Percentiles rank a stretch among this genome's conserved stretches.
These are phyloP conservation scores for Polydrusus tereticollis DNA, from an alignment of 2,888 invertebrate species.

Conservation along the genomic window DNA sequence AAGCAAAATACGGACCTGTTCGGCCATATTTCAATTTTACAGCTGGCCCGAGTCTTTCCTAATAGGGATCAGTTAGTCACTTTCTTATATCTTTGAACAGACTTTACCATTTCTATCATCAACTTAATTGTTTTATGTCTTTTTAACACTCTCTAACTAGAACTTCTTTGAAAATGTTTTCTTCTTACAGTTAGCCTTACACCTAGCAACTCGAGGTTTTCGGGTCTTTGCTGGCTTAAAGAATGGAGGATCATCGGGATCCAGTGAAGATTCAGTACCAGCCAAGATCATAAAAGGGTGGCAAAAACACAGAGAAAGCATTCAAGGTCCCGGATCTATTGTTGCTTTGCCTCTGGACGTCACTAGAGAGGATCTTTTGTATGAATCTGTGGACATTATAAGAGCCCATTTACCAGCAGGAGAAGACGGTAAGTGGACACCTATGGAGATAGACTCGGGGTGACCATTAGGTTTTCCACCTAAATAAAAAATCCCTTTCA, in stretches of 20 bases:
- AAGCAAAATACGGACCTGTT: too few species aligned
- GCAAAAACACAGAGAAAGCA: conserved; percentile 66
- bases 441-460: too few species aligned
- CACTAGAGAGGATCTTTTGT: conserved; percentile 83
- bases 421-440: conserved; percentile 79
- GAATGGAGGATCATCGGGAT: conserved; percentile 70
- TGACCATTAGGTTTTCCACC: too few species aligned
- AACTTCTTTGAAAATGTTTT: background rate
- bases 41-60: too few species aligned
- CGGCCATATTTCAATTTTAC: too few species aligned
- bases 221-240: conserved; percentile 83
- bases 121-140: too few species aligned
- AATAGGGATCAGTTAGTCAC: too few species aligned
- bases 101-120: too few species aligned
- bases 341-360: conserved; percentile 83
- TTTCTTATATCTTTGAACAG: too few species aligned
- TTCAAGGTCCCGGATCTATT: conserved; percentile 66
- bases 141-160: too few species aligned
- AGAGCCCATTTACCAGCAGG: conserved; percentile 86
- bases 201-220: conserved; percentile 79
- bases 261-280: conserved; percentile 73
- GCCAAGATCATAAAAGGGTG: conserved; percentile 70
- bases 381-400: conserved; percentile 83
- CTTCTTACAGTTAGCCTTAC: conserved; percentile 73
- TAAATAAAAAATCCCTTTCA: too few species aligned